Conservation (phyloP, 2,797 vertebrate genomes). For the Selene dorsalis region DNA sequence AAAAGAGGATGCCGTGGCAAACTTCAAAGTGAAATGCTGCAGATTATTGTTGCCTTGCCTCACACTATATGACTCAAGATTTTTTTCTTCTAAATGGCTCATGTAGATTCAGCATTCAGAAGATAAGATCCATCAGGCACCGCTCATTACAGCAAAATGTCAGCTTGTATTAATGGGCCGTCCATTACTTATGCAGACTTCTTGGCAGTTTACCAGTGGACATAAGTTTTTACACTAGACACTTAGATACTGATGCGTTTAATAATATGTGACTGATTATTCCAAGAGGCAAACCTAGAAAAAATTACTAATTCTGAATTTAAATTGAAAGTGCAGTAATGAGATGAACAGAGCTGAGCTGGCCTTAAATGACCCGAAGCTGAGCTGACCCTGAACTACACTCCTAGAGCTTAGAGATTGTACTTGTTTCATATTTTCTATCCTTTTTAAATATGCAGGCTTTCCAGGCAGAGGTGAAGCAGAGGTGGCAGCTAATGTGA, state of each 20-base stretch:
- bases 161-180: slow-evolving; percentile 1
- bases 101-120: slow-evolving; percentile 1
- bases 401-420: background rate
- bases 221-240: background rate
- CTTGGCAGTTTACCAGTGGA: background rate
- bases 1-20: background rate
- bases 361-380: background rate
- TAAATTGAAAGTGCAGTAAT: background rate
- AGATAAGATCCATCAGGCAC: background rate
- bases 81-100: background rate
- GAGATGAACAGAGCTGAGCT: background rate
- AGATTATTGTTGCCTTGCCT: background rate
- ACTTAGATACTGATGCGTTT: background rate
- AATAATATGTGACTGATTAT: background rate
- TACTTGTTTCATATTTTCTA: background rate
- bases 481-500: slow-evolving; percentile 34
- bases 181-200: background rate
- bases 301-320: background rate
- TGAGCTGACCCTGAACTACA: slow-evolving; percentile 3
- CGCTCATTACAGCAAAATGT: slow-evolving; percentile 12
- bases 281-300: background rate
- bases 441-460: slow-evolving; percentile 15
- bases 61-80: background rate
- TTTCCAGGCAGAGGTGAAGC: slow-evolving; percentile 11
- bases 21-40: slow-evolving; percentile 20